Evolutionary conservation across 2,888 invertebrate species (phyloP), one percentile per base, ranked within the genome.

Genomic region (Kryphioiulus occultus): DNA sequence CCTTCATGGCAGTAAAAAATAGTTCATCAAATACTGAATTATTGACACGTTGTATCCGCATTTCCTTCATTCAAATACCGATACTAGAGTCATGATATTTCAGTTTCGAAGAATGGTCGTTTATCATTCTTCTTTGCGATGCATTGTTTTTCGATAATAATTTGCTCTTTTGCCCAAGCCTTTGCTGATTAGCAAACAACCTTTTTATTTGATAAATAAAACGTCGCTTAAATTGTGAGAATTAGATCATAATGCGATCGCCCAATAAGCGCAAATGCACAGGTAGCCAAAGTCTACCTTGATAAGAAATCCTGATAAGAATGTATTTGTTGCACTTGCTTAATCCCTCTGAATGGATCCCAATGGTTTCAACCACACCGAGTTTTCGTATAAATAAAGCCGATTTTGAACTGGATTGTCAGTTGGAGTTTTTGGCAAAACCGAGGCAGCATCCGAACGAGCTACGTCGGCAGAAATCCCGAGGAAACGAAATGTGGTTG

Each of bases 81-180:
- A 32, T 68, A 26, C 68, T 68, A 7, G 26, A 26, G 5, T 26
- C 30, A 78, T 26, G 30, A 78, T 78, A 78, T 78, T 78, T 30
- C 30, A 30, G 30, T 78, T 78, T 78, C 78, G 30, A 78, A 30
- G 4, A 78, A 78, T 78, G 78, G 30, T 78, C 30, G 12, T 68
- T 78, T 78, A 78, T 78, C 78, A 78, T 12, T 78, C 26, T 15
- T n/a, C 59, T 22, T 32, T 17, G 15, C 30, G 0, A 30, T 32
- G 17, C 30, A 78, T 78, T 78, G 78, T 78, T 78, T 78, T 78
- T 78, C 68, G 78, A 78, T 78, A 78, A 78, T 78, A 78, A 78
- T 78, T 78, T 78, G 78, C 78, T 78, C 78, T 78, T 78, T 78
- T 78, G 78, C 30, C 78, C 78, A 78, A 78, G 78, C 78, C 78